Evolutionary conservation across 2,113 vertebrate genomes (phyloP), one percentile per base, ranked within the genome.

Genomic region (Dipodomys stephensi): DNA sequence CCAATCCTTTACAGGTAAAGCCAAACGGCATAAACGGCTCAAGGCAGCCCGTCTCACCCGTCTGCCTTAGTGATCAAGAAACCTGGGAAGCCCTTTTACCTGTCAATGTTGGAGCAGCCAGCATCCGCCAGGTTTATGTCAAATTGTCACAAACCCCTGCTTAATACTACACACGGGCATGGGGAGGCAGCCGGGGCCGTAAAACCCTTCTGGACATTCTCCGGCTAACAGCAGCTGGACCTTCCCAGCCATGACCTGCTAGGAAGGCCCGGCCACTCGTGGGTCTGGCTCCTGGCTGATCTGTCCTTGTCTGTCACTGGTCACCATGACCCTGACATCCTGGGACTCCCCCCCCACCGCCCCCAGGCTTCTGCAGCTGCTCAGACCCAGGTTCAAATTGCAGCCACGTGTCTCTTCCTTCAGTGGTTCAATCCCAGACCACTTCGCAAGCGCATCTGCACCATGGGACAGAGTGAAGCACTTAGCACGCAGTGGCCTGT

Each of bases 21-120:
- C 67, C 77, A 53, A 27, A 67, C 30, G 39, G n/a, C 49, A 92
- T 73, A 77, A 49, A 32, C 71, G 39, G 53, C 81, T 78, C 49
- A 82, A 44, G 57, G 71, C 87, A 73, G 68, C 9, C 88, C 88
- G 19, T 74, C 80, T 95, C 67, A 73, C 77, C 88, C 83, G 80
- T 83, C 89, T 89, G 28, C 92, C 82, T 84, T 93, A 68, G 78
- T 94, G 73, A 81, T 92, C 91, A 93, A 83, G 87, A 92, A 91
- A 44, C 19, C 32, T 44, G 16, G 25, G 57, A 90, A 87, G 46
- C 28, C 82, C 91, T 88, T 57, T 94, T 76, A 89, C 74, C 78
- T 94, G 27, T 32, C 71, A 64, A 57, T 84, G 60, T 95, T 80
- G 11, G 53, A 76, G 87, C 87, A 91, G 91, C 81, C 46, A 35